Base-by-base conservation (phyloP, 2,113 vertebrate species). In the Conger conger region DNA sequence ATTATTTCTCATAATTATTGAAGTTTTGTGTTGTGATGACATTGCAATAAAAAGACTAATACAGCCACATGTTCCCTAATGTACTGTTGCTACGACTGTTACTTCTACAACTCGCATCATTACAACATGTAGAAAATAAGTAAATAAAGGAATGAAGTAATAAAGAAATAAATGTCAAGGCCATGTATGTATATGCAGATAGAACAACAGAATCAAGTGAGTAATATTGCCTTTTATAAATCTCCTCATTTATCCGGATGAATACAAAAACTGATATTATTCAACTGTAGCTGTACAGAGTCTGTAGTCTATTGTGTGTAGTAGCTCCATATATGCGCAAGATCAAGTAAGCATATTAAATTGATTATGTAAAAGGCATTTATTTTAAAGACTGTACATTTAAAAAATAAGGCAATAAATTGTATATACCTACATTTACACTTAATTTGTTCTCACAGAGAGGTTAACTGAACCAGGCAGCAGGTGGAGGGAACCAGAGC, bases 331-430 rank as follows among this genome's bases (percentile, higher is more conserved):
- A 88, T 97, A 96, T 97, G 93, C 97, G 98, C 97, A 98, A 94
- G 96, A 93, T 90, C 91, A 94, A 93, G 90, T 96, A 94, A 96
- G 95, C 93, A 93, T 94, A 95, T 96, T 94, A 95, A 97, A 97
- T 93, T 95, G 93, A 95, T 94, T 94, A 94, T 93, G 95, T 94
- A 92, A 95, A 96, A 97, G 97, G 96, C 97, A 94, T 96, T 93
- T 89, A 87, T 96, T 95, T 95, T 92, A 95, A 94, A 94, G 94
- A 96, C 93, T 95, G 94, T 96, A 96, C 93, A 96, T 94, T 94
- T 95, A 95, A 95, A 95, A 95, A 96, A 95, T 96, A 98, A 98
- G 97, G 98, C 97, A 97, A 96, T 93, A 94, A 63, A 20, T 63
- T 63, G 0, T 95, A 95, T 93, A 90, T 90, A 91, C 90, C 83